Conservation (phyloP, 2,797 vertebrate genomes). For the Hafferia zeledoni region DNA sequence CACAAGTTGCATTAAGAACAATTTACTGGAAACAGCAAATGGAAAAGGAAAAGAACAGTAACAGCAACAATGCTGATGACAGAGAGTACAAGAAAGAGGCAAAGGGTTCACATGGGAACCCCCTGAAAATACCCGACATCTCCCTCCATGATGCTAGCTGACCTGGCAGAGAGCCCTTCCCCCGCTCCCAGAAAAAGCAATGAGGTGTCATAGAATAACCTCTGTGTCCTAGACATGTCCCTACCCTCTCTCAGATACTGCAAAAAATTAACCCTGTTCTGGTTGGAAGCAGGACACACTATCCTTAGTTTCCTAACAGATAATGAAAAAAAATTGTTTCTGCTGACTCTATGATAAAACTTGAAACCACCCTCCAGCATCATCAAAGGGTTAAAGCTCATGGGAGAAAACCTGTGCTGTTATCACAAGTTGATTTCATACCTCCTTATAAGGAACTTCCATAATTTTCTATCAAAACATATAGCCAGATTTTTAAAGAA, state of each 20-base stretch:
- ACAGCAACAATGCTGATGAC: not conserved
- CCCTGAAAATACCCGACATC: not conserved
- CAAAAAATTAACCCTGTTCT: not conserved
- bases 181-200: fast-evolving
- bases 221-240: no score
- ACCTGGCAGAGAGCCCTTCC: not conserved
- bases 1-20: not conserved
- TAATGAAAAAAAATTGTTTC: not conserved
- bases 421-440: not conserved
- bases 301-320: not conserved
- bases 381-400: not conserved
- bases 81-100: no score
- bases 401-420: not conserved
- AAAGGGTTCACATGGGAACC: fast-evolving
- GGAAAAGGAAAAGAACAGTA: not conserved
- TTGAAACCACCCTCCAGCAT: not conserved
- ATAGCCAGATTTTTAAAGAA: not conserved
- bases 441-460: not conserved
- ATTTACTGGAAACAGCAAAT: not conserved
- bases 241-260: fast-evolving
- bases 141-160: not conserved
- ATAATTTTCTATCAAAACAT: not conserved
- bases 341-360: not conserved
- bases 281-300: not conserved
- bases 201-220: not conserved